Conservation (phyloP, 2,113 vertebrate genomes). For the Potamarius usumacintae region DNA sequence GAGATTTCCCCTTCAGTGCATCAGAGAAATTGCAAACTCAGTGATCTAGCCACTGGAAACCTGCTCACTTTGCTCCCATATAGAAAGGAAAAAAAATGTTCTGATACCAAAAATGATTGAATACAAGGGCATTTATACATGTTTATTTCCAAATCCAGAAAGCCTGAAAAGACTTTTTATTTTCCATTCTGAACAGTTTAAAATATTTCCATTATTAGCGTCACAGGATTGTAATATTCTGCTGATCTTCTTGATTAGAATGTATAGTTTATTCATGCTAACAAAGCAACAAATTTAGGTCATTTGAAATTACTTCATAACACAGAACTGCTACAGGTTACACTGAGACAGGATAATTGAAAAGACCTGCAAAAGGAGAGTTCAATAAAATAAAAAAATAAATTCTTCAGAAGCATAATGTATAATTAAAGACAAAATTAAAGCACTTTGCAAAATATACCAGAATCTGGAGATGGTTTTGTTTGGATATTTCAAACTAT, state of each 20-base stretch:
- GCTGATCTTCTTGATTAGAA: neutral
- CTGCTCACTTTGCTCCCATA: neutral
- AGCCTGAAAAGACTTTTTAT: neutral
- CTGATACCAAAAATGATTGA: neutral
- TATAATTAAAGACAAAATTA: neutral
- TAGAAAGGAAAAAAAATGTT: neutral
- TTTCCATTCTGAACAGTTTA: neutral
- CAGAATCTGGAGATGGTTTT: no score
- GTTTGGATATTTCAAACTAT: no score
- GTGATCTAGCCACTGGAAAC: constrained; percentile 21
- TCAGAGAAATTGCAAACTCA: constrained; percentile 46
- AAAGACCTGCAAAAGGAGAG: neutral
- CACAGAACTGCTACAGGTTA: neutral
- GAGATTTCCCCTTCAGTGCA: constrained; percentile 28
- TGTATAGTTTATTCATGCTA: neutral
- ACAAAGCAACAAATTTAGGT: neutral
- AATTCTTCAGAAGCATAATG: neutral
- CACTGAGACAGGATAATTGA: neutral
- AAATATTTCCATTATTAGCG: neutral
- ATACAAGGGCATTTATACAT: neutral
- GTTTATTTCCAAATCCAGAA: neutral
- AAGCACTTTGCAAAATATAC: no score
- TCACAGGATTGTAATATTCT: neutral
- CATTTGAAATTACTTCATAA: neutral
- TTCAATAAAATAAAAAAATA: neutral